A percentile compares a stretch with the other conserved stretches of the same genome.
Conservation (phyloP, 2,888 invertebrate genomes). For the Atethmia centrago region DNA sequence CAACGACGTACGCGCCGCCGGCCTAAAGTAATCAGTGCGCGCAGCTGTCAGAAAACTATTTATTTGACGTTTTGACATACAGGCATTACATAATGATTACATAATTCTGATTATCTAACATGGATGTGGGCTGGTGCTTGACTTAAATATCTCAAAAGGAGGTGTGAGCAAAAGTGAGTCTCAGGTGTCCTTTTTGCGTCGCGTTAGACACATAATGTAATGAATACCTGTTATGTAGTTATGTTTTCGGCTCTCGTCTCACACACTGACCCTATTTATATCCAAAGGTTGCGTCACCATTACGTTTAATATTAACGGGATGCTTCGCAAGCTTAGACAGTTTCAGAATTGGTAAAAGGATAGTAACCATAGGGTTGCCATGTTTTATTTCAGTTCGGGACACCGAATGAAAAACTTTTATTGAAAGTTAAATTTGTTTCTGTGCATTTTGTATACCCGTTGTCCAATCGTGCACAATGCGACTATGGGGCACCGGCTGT, state of each 20-base stretch:
- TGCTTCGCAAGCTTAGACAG: conserved; percentile 56
- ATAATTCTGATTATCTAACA: no score
- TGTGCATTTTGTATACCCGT: conserved; percentile 38
- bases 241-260: conserved; percentile 35
- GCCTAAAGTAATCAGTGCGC: no score
- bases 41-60: no score
- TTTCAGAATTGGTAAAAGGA: conserved; percentile 58
- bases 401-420: conserved; percentile 51
- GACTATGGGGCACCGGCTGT: conserved; percentile 27
- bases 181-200: conserved; percentile 78
- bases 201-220: conserved; percentile 73
- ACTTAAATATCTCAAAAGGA: conserved; percentile 58
- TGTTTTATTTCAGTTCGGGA: conserved; percentile 54
- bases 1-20: no score
- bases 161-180: conserved; percentile 68
- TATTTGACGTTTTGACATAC: no score
- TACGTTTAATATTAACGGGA: conserved; percentile 68
- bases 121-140: conserved; percentile 59
- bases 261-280: conserved; percentile 63
- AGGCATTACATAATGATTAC: no score
- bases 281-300: conserved; percentile 59
- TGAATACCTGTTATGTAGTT: conserved; percentile 67
- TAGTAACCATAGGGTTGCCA: conserved; percentile 45
- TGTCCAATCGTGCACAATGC: conserved; percentile 42
- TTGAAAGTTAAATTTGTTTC: conserved; percentile 62